Base-by-base conservation (phyloP, 2,797 vertebrate species). In the Lutjanus argentimaculatus region DNA sequence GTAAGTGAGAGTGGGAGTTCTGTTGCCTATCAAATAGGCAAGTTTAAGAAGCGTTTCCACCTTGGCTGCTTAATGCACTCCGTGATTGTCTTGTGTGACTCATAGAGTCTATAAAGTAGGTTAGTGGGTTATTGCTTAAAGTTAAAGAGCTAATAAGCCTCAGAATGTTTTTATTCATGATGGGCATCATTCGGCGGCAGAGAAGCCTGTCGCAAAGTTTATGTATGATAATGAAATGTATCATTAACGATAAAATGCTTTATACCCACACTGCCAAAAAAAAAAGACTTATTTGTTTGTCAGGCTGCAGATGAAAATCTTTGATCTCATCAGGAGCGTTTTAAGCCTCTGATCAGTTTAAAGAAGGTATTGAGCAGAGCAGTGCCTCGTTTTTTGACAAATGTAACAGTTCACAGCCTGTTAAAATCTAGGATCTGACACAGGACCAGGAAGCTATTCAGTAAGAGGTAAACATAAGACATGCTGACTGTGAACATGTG, bases 41-140 rank as follows among this genome's bases (percentile, higher is more conserved):
- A 82, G 85, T 88, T 90, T 78, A 89, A 89, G 85, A 88, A 85
- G 77, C 72, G 42, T 90, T 88, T 90, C 89, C 89, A 90, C 91
- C 91, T 90, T 80, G 76, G 89, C 82, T 79, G 74, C 84, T 30
- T 85, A 86, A 89, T 71, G 88, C 88, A 78, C 83, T 75, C 64
- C 0, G 57, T 85, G 88, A 91, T 91, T 84, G 83, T 86, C 85
- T 91, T 86, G 48, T 83, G 84, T 92, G 92, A 92, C 86, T 92
- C 90, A 92, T 48, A 66, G 62, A 77, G 86, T 85, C 88, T 71
- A 63, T 85, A 89, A 95, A 94, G 91, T 93, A 89, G 92, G 93
- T 95, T 92, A 94, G 82, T 91, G 91, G 92, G 91, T 91, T 93
- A 80, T 80, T 86, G 77, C 83, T 93, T 81, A 89, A 90, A 90